A percentile compares a stretch with the other conserved stretches of the same genome.
Evolutionary conservation across 2,113 vertebrate genomes (phyloP).

Genomic region (Pituophis catenifer): DNA sequence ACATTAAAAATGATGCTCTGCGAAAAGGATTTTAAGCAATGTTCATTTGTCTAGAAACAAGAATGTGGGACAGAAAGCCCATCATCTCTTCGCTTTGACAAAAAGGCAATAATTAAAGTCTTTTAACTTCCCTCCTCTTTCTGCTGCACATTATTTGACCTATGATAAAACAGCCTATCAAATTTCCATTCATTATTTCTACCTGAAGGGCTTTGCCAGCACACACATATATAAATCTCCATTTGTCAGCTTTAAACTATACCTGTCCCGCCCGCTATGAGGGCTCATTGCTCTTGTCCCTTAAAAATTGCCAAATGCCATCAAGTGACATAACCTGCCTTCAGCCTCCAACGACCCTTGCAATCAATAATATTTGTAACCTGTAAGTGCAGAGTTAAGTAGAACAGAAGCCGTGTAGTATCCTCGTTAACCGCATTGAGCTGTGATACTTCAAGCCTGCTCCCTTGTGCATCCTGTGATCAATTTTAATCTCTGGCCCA

Average conservation of each 20-base stretch:
- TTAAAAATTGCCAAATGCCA: conserved; percentile 65
- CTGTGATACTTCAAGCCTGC: conserved; percentile 56
- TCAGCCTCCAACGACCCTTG: conserved; percentile 56
- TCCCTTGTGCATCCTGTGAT: conserved; percentile 72
- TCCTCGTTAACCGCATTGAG: conserved; percentile 71
- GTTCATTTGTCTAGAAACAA: conserved; percentile 59
- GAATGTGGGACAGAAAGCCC: conserved; percentile 63
- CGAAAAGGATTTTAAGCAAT: conserved; percentile 52
- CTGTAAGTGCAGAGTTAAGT: conserved; percentile 59
- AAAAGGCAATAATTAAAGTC: conserved; percentile 76
- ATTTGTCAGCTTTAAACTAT: conserved; percentile 72
- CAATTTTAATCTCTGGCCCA: conserved; percentile 77
- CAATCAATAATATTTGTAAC: conserved; percentile 73
- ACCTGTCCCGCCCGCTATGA: conserved; percentile 55
- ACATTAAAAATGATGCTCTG: conserved; percentile 55
- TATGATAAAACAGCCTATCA: conserved; percentile 70
- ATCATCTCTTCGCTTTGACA: conserved; percentile 69
- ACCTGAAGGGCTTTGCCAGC: conserved; percentile 69
- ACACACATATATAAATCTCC: conserved; percentile 70
- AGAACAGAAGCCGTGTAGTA: conserved; percentile 59
- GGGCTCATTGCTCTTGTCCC: conserved; percentile 62
- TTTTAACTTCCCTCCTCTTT: conserved; percentile 53
- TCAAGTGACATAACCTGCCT: conserved; percentile 53
- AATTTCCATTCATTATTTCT: conserved; percentile 76
- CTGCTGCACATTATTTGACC: conserved; percentile 69